Base-by-base conservation (phyloP, 2,113 vertebrate genomes). In the Uria lomvia region DNA sequence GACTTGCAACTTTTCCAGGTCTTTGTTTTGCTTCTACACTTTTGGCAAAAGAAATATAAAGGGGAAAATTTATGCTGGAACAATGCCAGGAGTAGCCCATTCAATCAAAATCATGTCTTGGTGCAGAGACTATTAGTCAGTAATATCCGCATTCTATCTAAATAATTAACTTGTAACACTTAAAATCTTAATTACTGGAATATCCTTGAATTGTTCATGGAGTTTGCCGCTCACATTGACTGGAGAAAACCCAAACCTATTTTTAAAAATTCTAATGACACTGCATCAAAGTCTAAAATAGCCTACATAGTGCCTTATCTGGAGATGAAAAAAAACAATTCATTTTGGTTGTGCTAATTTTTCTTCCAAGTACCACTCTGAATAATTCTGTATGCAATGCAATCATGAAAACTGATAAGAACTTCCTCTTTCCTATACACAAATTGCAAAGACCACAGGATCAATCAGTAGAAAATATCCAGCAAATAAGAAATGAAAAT, bases 101-200 rank as follows among this genome's bases (percentile, higher is more conserved):
- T 97, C 92, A 87, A 96, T 96, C 95, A 97, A 97, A 97, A 94
- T 86, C 23, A 79, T 85, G 88, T 91, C 78, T 92, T 94, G 72
- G 32, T 92, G 81, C 75, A 92, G 34, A 78, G 78, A 56, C 59
- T 92, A 95, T 96, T 96, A 96, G 86, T 90, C 90, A 94, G 90
- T 95, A 94, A 92, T 88, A 90, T 52, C 40, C 78, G 88, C 75
- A 68, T 97, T 92, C 88, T 92, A 84, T 38, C 62, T 87, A 88
- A 97, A 97, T 95, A 92, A 96, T 97, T 96, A 94, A 95, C 66
- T 89, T 77, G 53, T 95, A 96, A 87, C 60, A 79, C 71, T 94
- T 88, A 92, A 92, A 96, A 85, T 70, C 59, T 75, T 66, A 83
- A 80, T 92, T 89, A 63, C 68, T 92, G 56, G 80, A 62, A 79